A percentile compares a stretch with the other conserved stretches of the same genome.
Conservation (phyloP, 2,113 vertebrate species). For the Alethe castanea region DNA sequence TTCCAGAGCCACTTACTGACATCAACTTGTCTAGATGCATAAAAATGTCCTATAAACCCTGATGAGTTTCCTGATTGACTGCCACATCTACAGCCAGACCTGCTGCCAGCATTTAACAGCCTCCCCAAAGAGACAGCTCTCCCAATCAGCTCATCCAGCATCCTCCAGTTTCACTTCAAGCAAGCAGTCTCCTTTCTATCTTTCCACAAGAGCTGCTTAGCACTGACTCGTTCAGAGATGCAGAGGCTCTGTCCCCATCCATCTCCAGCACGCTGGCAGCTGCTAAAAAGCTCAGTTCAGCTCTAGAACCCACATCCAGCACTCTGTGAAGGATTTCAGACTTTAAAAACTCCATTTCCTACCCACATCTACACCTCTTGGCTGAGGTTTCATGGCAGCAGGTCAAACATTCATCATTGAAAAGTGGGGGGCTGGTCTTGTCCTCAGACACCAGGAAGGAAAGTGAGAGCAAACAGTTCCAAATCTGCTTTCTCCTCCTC, state of each 20-base stretch:
- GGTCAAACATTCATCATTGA: neutral
- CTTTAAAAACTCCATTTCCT: neutral
- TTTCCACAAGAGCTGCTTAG: accelerated
- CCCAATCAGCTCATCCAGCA: neutral
- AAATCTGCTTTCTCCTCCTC: neutral
- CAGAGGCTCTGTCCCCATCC: accelerated
- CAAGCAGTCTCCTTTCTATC: neutral
- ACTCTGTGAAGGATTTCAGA: neutral
- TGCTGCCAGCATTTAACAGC: neutral
- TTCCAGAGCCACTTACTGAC: neutral
- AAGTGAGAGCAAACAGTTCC: neutral
- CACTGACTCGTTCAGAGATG: neutral
- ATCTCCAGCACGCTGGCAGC: neutral
- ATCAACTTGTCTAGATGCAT: neutral
- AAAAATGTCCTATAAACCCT: neutral
- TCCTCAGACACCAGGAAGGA: neutral
- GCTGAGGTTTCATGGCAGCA: neutral
- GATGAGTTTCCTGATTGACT: accelerated
- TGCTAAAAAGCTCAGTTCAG: neutral
- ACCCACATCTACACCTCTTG: neutral
- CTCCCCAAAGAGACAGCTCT: neutral
- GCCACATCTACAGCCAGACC: neutral
- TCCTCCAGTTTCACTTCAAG: neutral
- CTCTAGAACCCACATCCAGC: neutral
- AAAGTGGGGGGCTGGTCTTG: neutral